Conservation (phyloP, 2,113 vertebrate species). For the Vanacampus margaritifer region DNA sequence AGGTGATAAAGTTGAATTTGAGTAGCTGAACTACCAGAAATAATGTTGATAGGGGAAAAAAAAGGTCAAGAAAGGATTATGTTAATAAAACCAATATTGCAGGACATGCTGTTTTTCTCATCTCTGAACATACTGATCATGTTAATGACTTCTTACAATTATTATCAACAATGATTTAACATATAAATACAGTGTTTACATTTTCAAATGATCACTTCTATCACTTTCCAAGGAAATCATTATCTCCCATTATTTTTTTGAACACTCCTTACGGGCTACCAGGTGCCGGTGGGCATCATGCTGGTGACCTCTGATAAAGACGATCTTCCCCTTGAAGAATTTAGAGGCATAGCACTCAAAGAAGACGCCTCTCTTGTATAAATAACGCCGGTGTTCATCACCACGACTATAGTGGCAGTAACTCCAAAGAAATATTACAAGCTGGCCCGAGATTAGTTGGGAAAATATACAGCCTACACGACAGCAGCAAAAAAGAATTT, state of each 20-base stretch:
- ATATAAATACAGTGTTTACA: too few relatives aligned
- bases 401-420: neutral
- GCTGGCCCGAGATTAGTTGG: neutral
- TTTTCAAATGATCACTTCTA: too few relatives aligned
- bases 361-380: neutral
- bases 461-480: neutral
- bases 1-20: neutral
- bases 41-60: neutral
- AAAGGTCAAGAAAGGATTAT: neutral
- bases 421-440: neutral
- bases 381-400: constrained; percentile 1
- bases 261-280: too few relatives aligned
- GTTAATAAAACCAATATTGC: neutral
- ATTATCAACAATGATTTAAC: too few relatives aligned
- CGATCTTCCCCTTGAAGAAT: neutral
- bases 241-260: too few relatives aligned
- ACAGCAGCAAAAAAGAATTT: neutral
- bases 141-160: too few relatives aligned
- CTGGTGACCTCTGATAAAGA: too few relatives aligned
- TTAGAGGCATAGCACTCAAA: neutral
- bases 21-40: neutral
- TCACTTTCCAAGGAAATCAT: too few relatives aligned
- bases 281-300: too few relatives aligned
- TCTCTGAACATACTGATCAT: too few relatives aligned
- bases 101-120: neutral